Evolutionary conservation across 2,113 vertebrate genomes (phyloP).

Genomic region (Talpa occidentalis): DNA sequence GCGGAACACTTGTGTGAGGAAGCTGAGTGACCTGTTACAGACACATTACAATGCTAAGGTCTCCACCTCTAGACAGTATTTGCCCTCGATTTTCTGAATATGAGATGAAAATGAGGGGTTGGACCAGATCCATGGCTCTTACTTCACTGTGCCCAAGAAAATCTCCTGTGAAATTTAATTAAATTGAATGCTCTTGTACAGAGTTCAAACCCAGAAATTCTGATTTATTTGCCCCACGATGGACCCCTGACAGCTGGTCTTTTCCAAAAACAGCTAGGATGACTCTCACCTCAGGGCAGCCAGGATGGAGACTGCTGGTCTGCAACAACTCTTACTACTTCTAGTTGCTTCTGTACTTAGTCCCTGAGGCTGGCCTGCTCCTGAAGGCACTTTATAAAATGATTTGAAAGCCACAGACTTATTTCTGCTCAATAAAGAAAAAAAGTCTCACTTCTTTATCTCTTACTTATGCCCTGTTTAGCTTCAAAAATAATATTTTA

Average conservation of each 20-base stretch:
- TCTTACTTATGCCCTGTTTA: background rate
- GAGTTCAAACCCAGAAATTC: background rate
- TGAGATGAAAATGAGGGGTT: background rate
- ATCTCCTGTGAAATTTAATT: background rate
- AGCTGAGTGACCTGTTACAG: no score
- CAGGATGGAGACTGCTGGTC: background rate
- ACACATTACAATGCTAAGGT: no score
- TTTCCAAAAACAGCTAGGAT: background rate
- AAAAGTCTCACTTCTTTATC: background rate
- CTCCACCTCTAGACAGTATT: no score
- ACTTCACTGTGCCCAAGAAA: background rate
- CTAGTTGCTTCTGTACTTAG: background rate
- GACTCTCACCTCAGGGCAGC: background rate
- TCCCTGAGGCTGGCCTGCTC: background rate
- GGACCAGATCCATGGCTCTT: no score
- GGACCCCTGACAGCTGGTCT: background rate
- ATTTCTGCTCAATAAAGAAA: background rate
- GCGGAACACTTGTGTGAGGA: no score
- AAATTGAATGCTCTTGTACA: background rate
- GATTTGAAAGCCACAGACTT: background rate
- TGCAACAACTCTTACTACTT: fast-evolving
- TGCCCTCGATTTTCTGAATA: no score
- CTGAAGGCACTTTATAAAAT: background rate
- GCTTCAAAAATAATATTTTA: background rate
- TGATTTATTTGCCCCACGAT: background rate